Conservation (phyloP, 2,888 invertebrate genomes). For the Ectemnius continuus region DNA sequence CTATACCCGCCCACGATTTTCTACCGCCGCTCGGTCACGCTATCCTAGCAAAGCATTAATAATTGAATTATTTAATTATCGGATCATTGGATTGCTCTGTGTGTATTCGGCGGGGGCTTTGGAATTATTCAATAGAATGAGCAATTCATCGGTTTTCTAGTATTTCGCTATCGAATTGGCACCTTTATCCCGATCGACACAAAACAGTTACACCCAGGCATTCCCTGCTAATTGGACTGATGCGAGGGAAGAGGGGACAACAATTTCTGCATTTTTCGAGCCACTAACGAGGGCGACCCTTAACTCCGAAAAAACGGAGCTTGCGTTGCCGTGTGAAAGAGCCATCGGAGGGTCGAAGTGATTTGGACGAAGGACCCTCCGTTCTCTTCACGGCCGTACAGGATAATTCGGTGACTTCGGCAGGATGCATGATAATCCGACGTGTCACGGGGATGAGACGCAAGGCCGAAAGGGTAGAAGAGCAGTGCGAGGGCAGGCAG, state of each 20-base stretch:
- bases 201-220: too few relatives aligned
- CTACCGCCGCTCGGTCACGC: slow-evolving; percentile 2
- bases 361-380: slow-evolving; percentile 51
- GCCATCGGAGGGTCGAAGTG: slow-evolving; percentile 46
- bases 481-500: slow-evolving; percentile 7
- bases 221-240: too few relatives aligned
- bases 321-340: slow-evolving; percentile 40
- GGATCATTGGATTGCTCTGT: slow-evolving; percentile 22
- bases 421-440: slow-evolving; percentile 64
- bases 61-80: slow-evolving; percentile 47
- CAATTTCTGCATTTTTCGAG: slow-evolving; percentile 6
- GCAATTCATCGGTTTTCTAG: slow-evolving; percentile 19
- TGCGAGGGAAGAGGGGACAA: not conserved
- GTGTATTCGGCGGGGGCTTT: not conserved
- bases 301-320: too few relatives aligned
- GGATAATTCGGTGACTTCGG: slow-evolving; percentile 67
- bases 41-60: slow-evolving; percentile 35
- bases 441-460: slow-evolving; percentile 52
- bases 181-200: too few relatives aligned
- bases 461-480: slow-evolving; percentile 8
- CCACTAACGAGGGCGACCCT: not conserved
- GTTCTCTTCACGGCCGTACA: slow-evolving; percentile 45
- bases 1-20: slow-evolving; percentile 20
- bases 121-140: not conserved
- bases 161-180: too few relatives aligned